Percentiles rank a stretch among this genome's conserved stretches.
Conservation (phyloP, 2,888 invertebrate species). For the Omphaloscelis lunosa region DNA sequence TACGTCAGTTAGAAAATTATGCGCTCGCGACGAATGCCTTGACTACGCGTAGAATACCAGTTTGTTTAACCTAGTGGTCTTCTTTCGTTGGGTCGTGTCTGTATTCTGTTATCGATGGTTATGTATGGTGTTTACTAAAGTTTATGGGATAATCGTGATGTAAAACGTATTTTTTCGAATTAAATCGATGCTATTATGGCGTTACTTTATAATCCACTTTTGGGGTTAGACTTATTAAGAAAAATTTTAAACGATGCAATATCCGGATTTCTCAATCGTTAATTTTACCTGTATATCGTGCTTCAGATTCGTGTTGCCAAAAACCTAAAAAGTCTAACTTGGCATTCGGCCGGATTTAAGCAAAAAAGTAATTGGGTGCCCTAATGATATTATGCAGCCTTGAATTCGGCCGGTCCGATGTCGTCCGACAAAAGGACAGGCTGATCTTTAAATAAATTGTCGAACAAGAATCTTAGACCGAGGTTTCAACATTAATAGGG, state of each 20-base stretch:
- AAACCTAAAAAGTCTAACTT: slow-evolving; percentile 10
- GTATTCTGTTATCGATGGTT: slow-evolving; percentile 16
- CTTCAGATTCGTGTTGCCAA: background rate
- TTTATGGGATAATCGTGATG: slow-evolving; percentile 22
- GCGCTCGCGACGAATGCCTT: slow-evolving; percentile 69
- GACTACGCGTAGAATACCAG: slow-evolving; percentile 63
- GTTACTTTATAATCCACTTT: background rate
- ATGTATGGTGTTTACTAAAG: slow-evolving; percentile 13
- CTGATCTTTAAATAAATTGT: slow-evolving; percentile 31
- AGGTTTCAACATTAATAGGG: slow-evolving; percentile 11
- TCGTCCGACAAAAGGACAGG: slow-evolving; percentile 10
- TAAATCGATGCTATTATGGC: background rate
- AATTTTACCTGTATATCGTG: background rate
- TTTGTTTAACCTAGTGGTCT: slow-evolving; percentile 62
- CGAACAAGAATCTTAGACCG: background rate
- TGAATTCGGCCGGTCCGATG: slow-evolving; percentile 18
- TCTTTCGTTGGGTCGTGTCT: slow-evolving; percentile 24
- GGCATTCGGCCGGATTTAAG: background rate
- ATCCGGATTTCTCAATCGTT: background rate
- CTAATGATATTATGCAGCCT: slow-evolving; percentile 32
- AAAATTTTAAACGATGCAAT: background rate
- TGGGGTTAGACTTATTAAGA: background rate
- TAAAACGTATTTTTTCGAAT: background rate
- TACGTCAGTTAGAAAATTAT: slow-evolving; percentile 74
- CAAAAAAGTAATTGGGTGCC: slow-evolving; percentile 33